Percentiles rank a stretch among this genome's conserved stretches.
Conservation (phyloP, 2,113 vertebrate genomes). For the Perca schrenkii region DNA sequence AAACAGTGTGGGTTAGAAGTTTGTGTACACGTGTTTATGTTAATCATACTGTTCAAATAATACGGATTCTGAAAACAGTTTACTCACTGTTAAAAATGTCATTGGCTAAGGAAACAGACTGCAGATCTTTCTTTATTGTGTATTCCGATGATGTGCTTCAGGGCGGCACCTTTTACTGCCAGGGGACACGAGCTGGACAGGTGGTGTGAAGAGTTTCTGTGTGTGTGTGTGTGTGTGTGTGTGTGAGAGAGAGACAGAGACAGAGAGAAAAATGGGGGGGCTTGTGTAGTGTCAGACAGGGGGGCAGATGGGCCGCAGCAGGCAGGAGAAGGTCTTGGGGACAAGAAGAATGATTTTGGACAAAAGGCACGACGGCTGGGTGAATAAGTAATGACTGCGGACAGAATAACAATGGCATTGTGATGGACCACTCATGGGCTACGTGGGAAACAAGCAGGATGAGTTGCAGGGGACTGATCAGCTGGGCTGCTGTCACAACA, state of each 20-base stretch:
- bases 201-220: constrained; percentile 70
- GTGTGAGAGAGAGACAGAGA: constrained; percentile 8
- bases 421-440: constrained; percentile 64
- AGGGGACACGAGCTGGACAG: constrained; percentile 77
- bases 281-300: constrained; percentile 52
- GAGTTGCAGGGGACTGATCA: constrained; percentile 62
- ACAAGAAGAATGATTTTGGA: constrained; percentile 77
- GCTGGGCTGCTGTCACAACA: constrained; percentile 70
- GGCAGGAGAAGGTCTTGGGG: constrained; percentile 72
- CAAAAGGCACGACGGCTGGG: constrained; percentile 78
- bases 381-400: constrained; percentile 80
- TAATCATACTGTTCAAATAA: not conserved
- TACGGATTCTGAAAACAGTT: not conserved
- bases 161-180: constrained; percentile 69
- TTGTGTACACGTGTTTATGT: not conserved
- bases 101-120: not conserved
- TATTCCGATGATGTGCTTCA: constrained; percentile 42
- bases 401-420: constrained; percentile 84
- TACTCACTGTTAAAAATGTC: constrained; percentile 1
- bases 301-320: constrained; percentile 80
- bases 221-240: constrained; percentile 43
- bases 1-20: not conserved
- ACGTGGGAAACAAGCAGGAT: constrained; percentile 71
- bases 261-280: constrained; percentile 41
- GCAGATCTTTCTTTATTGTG: constrained; percentile 57